Conservation (phyloP, 2,113 vertebrate species). For the Seriola quinqueradiata region DNA sequence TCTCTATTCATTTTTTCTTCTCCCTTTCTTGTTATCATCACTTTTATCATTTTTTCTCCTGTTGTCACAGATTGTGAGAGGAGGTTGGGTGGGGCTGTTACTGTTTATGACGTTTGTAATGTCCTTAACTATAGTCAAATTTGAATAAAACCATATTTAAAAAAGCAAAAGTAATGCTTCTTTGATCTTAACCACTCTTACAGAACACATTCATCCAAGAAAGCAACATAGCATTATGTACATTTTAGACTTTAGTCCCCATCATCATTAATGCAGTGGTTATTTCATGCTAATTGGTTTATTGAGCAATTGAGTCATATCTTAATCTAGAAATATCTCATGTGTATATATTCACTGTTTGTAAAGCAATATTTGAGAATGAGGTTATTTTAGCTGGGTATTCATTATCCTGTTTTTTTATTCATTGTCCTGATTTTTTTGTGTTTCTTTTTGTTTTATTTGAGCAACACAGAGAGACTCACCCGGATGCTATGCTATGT, state of each 20-base stretch:
- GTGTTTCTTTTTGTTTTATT: too few species aligned
- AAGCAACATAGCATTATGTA: constrained; percentile 20
- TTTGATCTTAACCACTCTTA: background rate
- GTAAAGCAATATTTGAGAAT: background rate
- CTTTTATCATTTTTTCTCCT: too few species aligned
- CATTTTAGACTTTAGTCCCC: constrained; percentile 16
- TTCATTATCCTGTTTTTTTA: background rate
- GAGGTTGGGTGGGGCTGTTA: too few species aligned
- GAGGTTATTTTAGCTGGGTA: background rate
- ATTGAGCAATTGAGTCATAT: background rate
- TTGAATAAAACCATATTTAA: too few species aligned
- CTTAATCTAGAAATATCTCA: background rate
- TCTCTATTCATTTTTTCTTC: too few species aligned
- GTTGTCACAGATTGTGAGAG: too few species aligned
- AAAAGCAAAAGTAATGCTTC: background rate
- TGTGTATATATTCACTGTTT: background rate
- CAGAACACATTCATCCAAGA: constrained; percentile 16
- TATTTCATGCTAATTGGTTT: constrained; percentile 17
- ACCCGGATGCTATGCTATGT: background rate
- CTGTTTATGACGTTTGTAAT: too few species aligned
- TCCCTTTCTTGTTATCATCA: too few species aligned
- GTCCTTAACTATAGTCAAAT: too few species aligned
- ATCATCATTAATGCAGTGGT: background rate
- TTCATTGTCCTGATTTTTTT: background rate
- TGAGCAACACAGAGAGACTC: background rate